Evolutionary conservation across 1,140 invertebrate species (phyloP).

Genomic region (Coboldia fuscipes): DNA sequence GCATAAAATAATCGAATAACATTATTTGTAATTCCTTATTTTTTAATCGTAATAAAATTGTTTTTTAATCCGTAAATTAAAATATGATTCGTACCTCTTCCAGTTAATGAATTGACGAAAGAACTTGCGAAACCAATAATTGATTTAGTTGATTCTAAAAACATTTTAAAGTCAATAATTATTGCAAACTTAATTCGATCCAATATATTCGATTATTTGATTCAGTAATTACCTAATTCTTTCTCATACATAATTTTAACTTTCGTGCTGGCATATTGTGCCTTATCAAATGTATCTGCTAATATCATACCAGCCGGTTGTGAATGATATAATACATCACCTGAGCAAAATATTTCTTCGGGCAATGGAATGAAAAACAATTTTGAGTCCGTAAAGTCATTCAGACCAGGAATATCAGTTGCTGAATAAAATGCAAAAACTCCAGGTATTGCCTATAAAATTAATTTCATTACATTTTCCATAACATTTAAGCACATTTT

Average conservation of each 20-base stretch:
- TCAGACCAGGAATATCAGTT: constrained; percentile 53
- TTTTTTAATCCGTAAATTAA: no score
- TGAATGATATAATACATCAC: constrained; percentile 34
- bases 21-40: no score
- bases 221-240: constrained; percentile 10
- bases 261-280: constrained; percentile 34
- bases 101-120: no score
- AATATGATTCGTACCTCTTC: no score
- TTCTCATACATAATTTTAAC: constrained; percentile 46
- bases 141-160: no score
- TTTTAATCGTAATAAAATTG: no score
- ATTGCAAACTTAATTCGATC: no score
- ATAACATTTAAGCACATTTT: not conserved
- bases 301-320: constrained; percentile 52
- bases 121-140: no score
- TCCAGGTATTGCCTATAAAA: constrained; percentile 30
- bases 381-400: constrained; percentile 27
- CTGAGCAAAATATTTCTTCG: constrained; percentile 30
- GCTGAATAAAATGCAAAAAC: constrained; percentile 47
- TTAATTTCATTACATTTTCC: not conserved
- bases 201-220: no score
- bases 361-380: no score
- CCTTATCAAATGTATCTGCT: constrained; percentile 34
- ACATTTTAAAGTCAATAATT: no score
- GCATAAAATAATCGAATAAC: no score